A percentile compares a stretch with the other conserved stretches of the same genome.
phyloP scores from a whole-genome alignment of 2,888 invertebrate species.

The Dolichomitus sp. region DNA sequence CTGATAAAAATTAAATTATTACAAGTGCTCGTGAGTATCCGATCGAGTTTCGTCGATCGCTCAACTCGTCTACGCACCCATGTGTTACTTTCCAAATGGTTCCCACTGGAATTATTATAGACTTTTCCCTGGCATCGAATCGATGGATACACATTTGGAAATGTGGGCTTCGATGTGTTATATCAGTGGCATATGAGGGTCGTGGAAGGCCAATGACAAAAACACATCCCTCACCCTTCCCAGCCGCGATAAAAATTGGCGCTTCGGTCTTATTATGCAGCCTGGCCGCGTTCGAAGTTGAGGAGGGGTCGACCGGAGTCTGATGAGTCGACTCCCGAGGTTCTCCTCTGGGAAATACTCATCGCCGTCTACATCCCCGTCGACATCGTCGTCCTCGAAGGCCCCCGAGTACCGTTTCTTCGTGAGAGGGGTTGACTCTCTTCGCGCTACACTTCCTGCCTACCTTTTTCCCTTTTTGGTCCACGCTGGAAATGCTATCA shows the following conservation, averaged over 20 bases:
- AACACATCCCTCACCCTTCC: conserved; percentile 46
- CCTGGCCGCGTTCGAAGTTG: conserved; percentile 74
- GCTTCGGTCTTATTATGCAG: conserved; percentile 82
- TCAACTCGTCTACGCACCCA: conserved; percentile 31
- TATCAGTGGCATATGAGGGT: background rate
- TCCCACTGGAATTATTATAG: conserved; percentile 49
- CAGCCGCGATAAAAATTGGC: conserved; percentile 77
- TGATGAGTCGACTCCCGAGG: conserved; percentile 80
- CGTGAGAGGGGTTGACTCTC: conserved; percentile 46
- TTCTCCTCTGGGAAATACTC: conserved; percentile 84
- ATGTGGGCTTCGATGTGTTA: conserved; percentile 26
- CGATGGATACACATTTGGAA: conserved; percentile 46
- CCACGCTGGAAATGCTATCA: background rate
- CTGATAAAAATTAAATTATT: conserved; percentile 66
- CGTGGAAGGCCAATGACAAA: conserved; percentile 42
- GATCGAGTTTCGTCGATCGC: conserved; percentile 58
- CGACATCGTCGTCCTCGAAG: conserved; percentile 43
- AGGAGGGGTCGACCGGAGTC: conserved; percentile 71
- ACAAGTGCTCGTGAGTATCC: conserved; percentile 50
- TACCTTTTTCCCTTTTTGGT: conserved; percentile 12
- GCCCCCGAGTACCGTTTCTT: conserved; percentile 44
- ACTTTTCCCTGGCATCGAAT: conserved; percentile 37
- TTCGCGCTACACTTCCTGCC: conserved; percentile 48
- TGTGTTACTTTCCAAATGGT: conserved; percentile 37
- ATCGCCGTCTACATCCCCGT: conserved; percentile 68